These are phyloP conservation scores for Zaprionus lineosus DNA, from an alignment of 2,888 invertebrate species.

Conservation along the genomic window DNA sequence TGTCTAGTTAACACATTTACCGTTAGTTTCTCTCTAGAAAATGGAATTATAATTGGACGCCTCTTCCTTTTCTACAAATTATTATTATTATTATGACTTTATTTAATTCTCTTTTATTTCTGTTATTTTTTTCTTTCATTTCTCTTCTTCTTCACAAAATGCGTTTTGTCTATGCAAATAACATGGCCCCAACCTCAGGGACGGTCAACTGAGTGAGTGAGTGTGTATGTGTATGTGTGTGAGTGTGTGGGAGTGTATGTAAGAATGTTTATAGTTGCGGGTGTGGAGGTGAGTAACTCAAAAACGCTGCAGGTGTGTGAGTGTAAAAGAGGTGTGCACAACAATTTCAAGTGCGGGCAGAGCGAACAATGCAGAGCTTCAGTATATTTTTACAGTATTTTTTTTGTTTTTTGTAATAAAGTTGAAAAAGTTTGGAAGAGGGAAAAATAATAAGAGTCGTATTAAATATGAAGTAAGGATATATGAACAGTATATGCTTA, in stretches of 20 bases:
- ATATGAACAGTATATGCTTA: conserved; percentile 44
- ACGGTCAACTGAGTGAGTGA: no score
- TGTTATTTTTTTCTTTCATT: not conserved
- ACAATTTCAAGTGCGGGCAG: conserved; percentile 58
- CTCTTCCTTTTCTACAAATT: conserved; percentile 59
- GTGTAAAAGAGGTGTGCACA: conserved; percentile 46
- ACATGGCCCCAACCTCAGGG: no score
- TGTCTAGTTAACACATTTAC: no score
- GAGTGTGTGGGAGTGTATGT: conserved; percentile 10
- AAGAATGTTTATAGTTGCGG: no score
- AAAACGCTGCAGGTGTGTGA: conserved; percentile 55
- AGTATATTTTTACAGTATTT: conserved; percentile 1
- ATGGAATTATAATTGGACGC: conserved; percentile 38
- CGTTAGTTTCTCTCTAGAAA: no score
- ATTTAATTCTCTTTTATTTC: conserved; percentile 1
- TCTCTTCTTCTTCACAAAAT: conserved; percentile 43
- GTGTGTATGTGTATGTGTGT: conserved; percentile 10
- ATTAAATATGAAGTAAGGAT: conserved; percentile 36
- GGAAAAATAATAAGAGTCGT: conserved; percentile 41
- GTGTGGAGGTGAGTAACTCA: conserved; percentile 39
- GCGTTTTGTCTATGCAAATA: conserved; percentile 62
- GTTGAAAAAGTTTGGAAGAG: conserved; percentile 28
- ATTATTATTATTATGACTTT: conserved; percentile 48
- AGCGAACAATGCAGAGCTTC: conserved; percentile 30
- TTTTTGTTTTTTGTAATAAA: conserved; percentile 8